Evolutionary conservation across 2,797 vertebrate species (phyloP), one percentile per base, ranked within the genome.

Genomic region (Tympanoctomys barrerae): DNA sequence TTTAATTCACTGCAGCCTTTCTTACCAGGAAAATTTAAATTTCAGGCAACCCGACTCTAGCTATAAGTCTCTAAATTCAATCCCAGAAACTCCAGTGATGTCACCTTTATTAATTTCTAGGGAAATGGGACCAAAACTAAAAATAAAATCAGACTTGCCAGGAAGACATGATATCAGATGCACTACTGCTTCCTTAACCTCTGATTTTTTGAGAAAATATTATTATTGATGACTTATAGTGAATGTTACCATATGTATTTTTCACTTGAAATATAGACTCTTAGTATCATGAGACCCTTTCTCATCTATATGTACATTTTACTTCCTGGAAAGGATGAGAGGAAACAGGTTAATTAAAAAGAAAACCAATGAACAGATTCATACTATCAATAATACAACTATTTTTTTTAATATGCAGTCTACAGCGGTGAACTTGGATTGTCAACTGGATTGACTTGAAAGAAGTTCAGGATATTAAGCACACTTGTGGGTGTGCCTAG

Each of bases 31-130:
- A 90, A 46, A 78, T 33, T 75, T 79, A 52, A 42, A 66, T 54
- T 75, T 94, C 39, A 78, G 14, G 21, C 22, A 82, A 22, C 8
- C 13, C 24, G 5, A 39, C 18, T 82, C 54, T 52, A 57, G n/a
- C 21, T 22, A 13, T 59, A 70, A 57, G 3, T 71, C 16, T 84
- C 49, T 24, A 66, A 9, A 49, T 28, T 90, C 57, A 31, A 2
- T 12, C 36, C 13, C 28, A 96, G 49, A 75, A 93, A 91, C 77
- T 16, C 68, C 39, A 21, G 9, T 68, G 80, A 89, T 16, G 7
- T 80, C 59, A 62, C 36, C 28, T 62, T 73, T 73, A 68, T 85
- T 90, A 36, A 83, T 64, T 62, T 82, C 61, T 31, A 96, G n/a
- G 46, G 22, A 83, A 91, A 78, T 87, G 19, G 46, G 28, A 33